Base-by-base conservation (phyloP, 2,797 vertebrate species). In the Oceanodroma leucorhoa region DNA sequence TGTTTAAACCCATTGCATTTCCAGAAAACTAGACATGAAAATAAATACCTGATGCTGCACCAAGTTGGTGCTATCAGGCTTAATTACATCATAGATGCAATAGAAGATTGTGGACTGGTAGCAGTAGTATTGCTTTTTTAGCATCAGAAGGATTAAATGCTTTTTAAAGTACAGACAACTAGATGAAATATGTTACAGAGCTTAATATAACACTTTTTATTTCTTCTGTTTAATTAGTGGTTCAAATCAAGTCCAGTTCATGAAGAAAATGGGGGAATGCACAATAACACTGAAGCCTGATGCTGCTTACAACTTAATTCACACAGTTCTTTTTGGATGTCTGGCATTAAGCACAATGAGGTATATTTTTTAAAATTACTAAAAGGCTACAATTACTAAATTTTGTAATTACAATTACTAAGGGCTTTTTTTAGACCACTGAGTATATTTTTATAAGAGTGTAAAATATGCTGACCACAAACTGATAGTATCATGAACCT, bases 261-360 rank as follows among this genome's bases (percentile, higher is more conserved):
- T 32, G 41, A 81, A 53, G 72, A 96, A 95, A 70, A 91, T 66
- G 20, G 95, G 98, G 38, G 97, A 97, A 7, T 85, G 80, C 27
- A 61, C 40, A n/a, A 48, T 93, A 54, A 45, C 87, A 40, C 96
- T 99, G 89, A 98, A 98, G 61, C 98, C 99, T 62, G 99, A 98
- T 57, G 97, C 98, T 54, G 99, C 99, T 48, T 99, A 99, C 97
- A 99, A 99, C 92, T 96, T 99, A 84, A 89, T 98, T 57, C 99
- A 99, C 90, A 98, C 98, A 1, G 80, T 99, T 67, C 98, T 99
- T 92, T 99, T 98, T 27, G 99, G 99, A 55, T 98, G 99, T 61
- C 97, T 99, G 94, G 99, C 99, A 21, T 97, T 99, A 97, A 99
- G 99, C 97, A 99, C 99, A 18, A 99, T 99, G 99, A 99, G 99